phyloP scores from a whole-genome alignment of 2,888 invertebrate species.

The Mellilla xanthometata region DNA sequence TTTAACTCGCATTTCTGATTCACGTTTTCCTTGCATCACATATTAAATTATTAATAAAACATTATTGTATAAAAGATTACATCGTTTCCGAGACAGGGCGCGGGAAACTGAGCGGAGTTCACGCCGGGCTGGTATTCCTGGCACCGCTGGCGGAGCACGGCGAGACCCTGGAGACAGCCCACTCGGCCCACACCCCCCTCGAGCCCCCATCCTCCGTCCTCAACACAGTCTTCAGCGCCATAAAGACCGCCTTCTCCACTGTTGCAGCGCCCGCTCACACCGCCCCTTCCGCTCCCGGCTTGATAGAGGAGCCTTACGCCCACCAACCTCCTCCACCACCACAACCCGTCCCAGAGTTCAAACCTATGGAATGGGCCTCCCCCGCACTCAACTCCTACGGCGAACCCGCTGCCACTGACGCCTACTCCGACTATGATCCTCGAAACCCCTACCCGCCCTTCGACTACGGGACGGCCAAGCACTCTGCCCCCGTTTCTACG shows the following conservation, averaged over 20 bases:
- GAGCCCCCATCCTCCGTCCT: constrained; percentile 69
- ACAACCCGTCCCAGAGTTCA: constrained; percentile 54
- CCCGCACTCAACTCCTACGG: constrained; percentile 70
- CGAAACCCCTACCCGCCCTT: constrained; percentile 51
- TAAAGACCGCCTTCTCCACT: constrained; percentile 60
- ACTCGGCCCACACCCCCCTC: constrained; percentile 57
- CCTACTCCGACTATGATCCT: constrained; percentile 61
- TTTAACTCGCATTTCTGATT: no score
- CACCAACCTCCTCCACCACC: constrained; percentile 64
- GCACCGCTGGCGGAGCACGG: constrained; percentile 63
- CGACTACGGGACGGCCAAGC: constrained; percentile 57
- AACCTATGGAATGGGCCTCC: constrained; percentile 63
- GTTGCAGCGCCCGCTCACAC: constrained; percentile 31
- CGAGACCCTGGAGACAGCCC: constrained; percentile 50
- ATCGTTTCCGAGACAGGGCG: constrained; percentile 74
- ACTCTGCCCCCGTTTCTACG: constrained; percentile 38
- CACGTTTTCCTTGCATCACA: no score
- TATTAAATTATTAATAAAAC: no score
- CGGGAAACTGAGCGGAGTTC: constrained; percentile 70
- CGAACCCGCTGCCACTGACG: constrained; percentile 62
- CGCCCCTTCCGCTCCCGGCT: constrained; percentile 34
- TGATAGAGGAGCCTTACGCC: constrained; percentile 31
- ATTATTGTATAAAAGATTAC: background rate
- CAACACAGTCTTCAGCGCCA: constrained; percentile 65
- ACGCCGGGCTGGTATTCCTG: constrained; percentile 72